Percentiles rank a stretch among this genome's conserved stretches.
Conservation (phyloP, 2,888 invertebrate genomes). For the Patella depressa region DNA sequence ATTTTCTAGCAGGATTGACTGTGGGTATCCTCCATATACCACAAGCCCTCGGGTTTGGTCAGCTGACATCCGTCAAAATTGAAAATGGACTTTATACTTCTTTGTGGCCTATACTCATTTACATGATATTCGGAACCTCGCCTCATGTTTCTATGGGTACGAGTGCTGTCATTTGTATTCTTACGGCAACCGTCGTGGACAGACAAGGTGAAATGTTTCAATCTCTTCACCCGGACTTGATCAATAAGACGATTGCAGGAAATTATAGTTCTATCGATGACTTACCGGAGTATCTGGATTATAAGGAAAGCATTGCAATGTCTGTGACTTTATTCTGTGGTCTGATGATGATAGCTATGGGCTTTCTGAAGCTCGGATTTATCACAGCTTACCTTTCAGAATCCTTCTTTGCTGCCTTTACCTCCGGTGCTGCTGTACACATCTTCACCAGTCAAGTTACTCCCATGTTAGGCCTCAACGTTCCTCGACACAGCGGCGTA, state of each 20-base stretch:
- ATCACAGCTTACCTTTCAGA: slow-evolving; percentile 68
- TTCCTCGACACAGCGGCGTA: slow-evolving; percentile 54
- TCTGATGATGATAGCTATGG: slow-evolving; percentile 60
- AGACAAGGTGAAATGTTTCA: slow-evolving; percentile 50
- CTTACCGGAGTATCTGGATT: slow-evolving; percentile 58
- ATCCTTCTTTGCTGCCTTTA: slow-evolving; percentile 68
- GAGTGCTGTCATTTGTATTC: slow-evolving; percentile 65
- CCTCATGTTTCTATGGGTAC: slow-evolving; percentile 66
- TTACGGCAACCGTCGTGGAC: slow-evolving; percentile 62
- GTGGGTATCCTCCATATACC: slow-evolving; percentile 69
- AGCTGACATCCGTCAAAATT: slow-evolving; percentile 59
- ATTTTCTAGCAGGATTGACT: slow-evolving; percentile 66
- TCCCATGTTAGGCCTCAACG: slow-evolving; percentile 60
- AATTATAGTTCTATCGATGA: slow-evolving; percentile 41
- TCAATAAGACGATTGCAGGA: slow-evolving; percentile 36
- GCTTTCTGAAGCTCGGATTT: slow-evolving; percentile 64
- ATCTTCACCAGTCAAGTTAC: slow-evolving; percentile 67
- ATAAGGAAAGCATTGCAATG: slow-evolving; percentile 59
- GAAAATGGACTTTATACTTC: slow-evolving; percentile 65
- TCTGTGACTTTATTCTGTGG: slow-evolving; percentile 61
- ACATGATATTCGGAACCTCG: slow-evolving; percentile 63
- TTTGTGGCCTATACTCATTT: slow-evolving; percentile 63
- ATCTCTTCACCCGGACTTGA: slow-evolving; percentile 37
- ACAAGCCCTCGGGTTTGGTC: slow-evolving; percentile 65
- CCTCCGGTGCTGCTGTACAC: slow-evolving; percentile 66